phyloP scores from a whole-genome alignment of 2,113 vertebrate genomes.

The Brachypodius melanocephalos region DNA sequence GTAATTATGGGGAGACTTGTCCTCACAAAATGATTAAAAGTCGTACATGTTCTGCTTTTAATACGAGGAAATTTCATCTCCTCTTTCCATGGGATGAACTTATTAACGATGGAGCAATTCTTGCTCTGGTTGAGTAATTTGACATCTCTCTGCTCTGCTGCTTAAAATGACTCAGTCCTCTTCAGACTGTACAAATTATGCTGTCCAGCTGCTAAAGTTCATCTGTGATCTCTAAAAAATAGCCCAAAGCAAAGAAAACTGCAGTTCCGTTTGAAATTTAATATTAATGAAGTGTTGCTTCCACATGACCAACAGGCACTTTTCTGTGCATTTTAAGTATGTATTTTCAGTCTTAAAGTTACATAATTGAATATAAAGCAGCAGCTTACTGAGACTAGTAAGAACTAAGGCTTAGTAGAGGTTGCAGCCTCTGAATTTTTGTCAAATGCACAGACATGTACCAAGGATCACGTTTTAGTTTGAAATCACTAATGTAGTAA shows the following conservation, averaged over 20 bases:
- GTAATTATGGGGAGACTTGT: background rate
- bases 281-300: constrained; percentile 36
- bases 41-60: background rate
- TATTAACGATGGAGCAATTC: constrained; percentile 15
- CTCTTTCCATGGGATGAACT: background rate
- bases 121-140: constrained; percentile 33
- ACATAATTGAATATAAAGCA: background rate
- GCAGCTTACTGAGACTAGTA: background rate
- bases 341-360: background rate
- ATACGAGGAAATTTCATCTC: background rate
- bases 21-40: background rate
- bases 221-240: background rate
- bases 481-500: background rate
- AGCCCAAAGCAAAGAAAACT: constrained; percentile 5
- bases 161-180: background rate
- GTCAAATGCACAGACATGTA: rapidly evolving
- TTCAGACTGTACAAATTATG: constrained; percentile 8
- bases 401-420: background rate
- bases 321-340: background rate
- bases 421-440: background rate
- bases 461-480: background rate
- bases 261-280: background rate
- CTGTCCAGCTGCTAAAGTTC: constrained; percentile 33
- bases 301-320: background rate
- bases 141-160: background rate